Percentiles rank a stretch among this genome's conserved stretches.
Evolutionary conservation across 64 coral and sea anemone genomes (phyloP).

Genomic region (Stichodactyla helianthus): DNA sequence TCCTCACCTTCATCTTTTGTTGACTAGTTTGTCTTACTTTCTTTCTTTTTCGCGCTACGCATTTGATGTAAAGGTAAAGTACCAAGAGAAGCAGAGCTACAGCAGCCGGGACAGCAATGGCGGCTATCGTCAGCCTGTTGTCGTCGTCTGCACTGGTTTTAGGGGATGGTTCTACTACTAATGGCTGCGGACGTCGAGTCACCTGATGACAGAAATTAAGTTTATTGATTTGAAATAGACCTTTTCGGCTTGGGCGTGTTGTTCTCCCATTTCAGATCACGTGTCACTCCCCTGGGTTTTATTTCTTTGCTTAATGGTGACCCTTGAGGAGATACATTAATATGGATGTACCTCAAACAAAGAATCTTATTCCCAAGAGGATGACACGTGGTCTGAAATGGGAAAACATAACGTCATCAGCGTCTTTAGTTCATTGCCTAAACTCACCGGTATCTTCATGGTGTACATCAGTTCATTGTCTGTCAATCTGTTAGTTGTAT

Average conservation of each 20-base stretch:
- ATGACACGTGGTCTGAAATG: too few species aligned
- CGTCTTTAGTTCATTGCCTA: not conserved
- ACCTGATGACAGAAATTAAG: not conserved
- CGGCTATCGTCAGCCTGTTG: not conserved
- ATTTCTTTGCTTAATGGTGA: too few species aligned
- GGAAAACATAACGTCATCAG: too few species aligned
- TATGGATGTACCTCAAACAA: too few species aligned
- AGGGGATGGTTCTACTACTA: not conserved
- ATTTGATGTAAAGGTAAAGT: conserved; percentile 15
- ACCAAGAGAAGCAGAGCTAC: not conserved
- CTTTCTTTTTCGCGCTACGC: conserved; percentile 5
- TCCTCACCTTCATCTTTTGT: not conserved
- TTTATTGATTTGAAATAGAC: too few species aligned
- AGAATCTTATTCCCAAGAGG: too few species aligned
- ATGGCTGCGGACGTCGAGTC: not conserved
- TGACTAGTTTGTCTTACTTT: not conserved
- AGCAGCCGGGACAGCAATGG: not conserved
- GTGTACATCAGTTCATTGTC: conserved; percentile 19
- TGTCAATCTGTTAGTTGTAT: conserved; percentile 30
- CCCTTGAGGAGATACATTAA: too few species aligned
- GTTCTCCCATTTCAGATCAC: too few species aligned
- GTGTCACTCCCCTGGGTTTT: too few species aligned
- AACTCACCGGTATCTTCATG: not conserved
- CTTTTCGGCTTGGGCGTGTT: too few species aligned
- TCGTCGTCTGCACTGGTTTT: not conserved